Evolutionary conservation across 2,797 vertebrate species (phyloP), one percentile per base, ranked within the genome.

Genomic region (Loriculus beryllinus): DNA sequence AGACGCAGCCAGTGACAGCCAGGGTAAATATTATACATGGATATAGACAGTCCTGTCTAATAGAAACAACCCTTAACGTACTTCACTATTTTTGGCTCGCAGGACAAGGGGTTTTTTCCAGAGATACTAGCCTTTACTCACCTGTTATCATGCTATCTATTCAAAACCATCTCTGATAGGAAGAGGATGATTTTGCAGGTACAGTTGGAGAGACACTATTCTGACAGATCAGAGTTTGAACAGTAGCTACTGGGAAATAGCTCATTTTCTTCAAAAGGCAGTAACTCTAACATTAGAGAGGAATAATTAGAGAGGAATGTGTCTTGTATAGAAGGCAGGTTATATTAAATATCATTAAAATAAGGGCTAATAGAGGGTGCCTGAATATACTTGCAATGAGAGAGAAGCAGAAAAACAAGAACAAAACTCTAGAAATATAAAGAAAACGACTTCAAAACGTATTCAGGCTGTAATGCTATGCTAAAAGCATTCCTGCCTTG

Each of bases 401-500:
- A 91, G 6, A 5, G 16, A 81, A 5, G 26, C 10, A 81, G 49
- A 71, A 62, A 92, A 74, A 39, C 3, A 74, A 35, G 10, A 80
- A 39, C 4, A 39, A 48, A 71, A 56, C 17, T 77, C 31, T 22
- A 64, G 6, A 83, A 78, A 49, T 18, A 14, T 17, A 70, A 82
- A 63, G 39, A 35, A 48, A 70, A 70, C 4, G 21, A 71, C 6
- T 78, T 20, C 21, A 47, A 86, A 83, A 78, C 16, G 15, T 57
- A 70, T 21, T 37, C 54, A 56, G 43, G 18, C 31, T 47, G 20
- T 31, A 40, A 80, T 26, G 54, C 40, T 52, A 70, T 14, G 29
- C 45, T 57, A 57, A 78, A 52, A 79, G 37, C 12, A 57, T 56
- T 80, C 68, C 79, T 86, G 45, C 40, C 43, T 93, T 87, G 85